Evolutionary conservation across 2,888 invertebrate species (phyloP).

Genomic region (Odontocolon sp.): DNA sequence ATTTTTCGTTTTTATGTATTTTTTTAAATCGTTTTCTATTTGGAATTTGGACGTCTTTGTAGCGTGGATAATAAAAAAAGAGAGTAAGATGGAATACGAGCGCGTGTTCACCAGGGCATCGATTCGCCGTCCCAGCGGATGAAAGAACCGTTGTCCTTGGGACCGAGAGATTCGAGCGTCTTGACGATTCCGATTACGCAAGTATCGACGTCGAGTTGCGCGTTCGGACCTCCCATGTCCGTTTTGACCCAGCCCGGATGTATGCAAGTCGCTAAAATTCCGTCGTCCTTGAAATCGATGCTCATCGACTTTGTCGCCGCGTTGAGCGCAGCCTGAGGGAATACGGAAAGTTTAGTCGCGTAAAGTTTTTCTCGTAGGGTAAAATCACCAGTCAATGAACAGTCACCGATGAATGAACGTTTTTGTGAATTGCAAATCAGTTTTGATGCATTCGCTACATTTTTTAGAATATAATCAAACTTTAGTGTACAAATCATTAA

Average conservation of each 20-base stretch:
- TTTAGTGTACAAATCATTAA: too few relatives aligned
- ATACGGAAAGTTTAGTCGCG: constrained; percentile 23
- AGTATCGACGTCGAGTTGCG: constrained; percentile 87
- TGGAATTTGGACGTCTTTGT: too few relatives aligned
- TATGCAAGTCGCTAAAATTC: constrained; percentile 88
- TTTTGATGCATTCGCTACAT: too few relatives aligned
- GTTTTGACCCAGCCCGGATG: constrained; percentile 98
- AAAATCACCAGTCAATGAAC: too few relatives aligned
- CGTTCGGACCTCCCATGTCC: constrained; percentile 92
- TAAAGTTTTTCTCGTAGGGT: too few relatives aligned
- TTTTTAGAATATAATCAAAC: too few relatives aligned
- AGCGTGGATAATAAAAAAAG: too few relatives aligned
- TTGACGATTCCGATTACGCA: constrained; percentile 86
- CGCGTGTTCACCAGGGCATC: constrained; percentile 86
- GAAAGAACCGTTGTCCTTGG: constrained; percentile 88
- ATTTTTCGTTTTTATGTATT: neutral
- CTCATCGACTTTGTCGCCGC: constrained; percentile 93
- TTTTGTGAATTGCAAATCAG: too few relatives aligned
- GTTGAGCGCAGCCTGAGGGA: constrained; percentile 90
- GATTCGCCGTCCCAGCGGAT: constrained; percentile 89
- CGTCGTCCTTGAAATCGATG: constrained; percentile 88
- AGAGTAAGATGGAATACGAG: too few relatives aligned
- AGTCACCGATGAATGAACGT: too few relatives aligned
- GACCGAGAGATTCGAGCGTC: constrained; percentile 85
- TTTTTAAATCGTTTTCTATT: too few relatives aligned